Percentiles rank a stretch among this genome's conserved stretches.
Evolutionary conservation across 2,797 vertebrate species (phyloP).

Genomic region (Lateolabrax maculatus): DNA sequence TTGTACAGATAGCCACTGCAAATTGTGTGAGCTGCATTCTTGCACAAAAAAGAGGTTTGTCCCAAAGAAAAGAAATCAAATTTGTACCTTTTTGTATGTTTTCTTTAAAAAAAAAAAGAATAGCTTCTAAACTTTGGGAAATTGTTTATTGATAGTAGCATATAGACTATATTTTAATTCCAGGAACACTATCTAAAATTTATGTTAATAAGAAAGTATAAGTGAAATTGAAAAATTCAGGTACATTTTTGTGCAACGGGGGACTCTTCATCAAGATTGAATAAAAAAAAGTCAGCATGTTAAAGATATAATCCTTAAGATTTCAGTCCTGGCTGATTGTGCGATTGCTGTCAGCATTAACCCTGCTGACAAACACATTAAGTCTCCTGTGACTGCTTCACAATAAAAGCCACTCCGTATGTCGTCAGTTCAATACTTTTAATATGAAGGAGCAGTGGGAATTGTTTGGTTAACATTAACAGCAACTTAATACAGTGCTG

Average conservation of each 20-base stretch:
- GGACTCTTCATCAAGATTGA: conserved; percentile 48
- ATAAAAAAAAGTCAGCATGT: conserved; percentile 5
- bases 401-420: neutral
- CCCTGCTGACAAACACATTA: neutral
- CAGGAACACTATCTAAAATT: conserved; percentile 70
- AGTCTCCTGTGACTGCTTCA: neutral
- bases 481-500: neutral
- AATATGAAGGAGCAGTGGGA: neutral
- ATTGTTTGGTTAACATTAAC: neutral
- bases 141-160: conserved; percentile 73
- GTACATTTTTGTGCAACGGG: conserved; percentile 65
- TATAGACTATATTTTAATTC: conserved; percentile 78
- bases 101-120: conserved; percentile 56
- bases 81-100: conserved; percentile 80
- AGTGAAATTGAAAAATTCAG: conserved; percentile 70
- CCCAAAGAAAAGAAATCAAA: conserved; percentile 78
- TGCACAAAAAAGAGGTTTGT: conserved; percentile 70
- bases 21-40: conserved; percentile 64
- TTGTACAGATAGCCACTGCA: conserved; percentile 62
- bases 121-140: conserved; percentile 67
- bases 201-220: conserved; percentile 68
- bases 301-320: conserved; percentile 30
- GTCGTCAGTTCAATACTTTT: neutral
- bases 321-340: neutral
- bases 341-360: neutral